These are phyloP conservation scores for Alcis repandata DNA, from an alignment of 2,888 invertebrate species.

Conservation along the genomic window DNA sequence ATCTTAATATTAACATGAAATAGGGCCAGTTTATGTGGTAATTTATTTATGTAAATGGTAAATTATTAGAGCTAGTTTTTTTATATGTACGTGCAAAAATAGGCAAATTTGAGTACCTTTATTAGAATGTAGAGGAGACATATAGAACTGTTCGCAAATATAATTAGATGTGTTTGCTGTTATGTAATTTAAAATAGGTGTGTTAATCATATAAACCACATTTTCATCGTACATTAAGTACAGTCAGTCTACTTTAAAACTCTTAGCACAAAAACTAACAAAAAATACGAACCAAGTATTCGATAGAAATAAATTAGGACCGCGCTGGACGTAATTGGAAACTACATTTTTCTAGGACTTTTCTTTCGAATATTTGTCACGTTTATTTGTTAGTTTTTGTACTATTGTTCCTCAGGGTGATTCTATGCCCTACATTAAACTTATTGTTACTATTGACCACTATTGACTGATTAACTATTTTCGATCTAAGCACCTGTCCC, in stretches of 20 bases:
- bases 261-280: background rate
- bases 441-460: constrained; percentile 5
- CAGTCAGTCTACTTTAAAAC: background rate
- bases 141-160: background rate
- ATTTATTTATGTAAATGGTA: too few relatives aligned
- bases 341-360: too few relatives aligned
- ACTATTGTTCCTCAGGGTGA: too few relatives aligned
- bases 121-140: constrained; percentile 18
- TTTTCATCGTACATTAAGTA: background rate
- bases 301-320: too few relatives aligned
- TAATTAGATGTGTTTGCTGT: background rate
- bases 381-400: too few relatives aligned
- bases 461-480: constrained; percentile 30
- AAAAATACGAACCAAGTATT: too few relatives aligned
- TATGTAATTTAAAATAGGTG: background rate
- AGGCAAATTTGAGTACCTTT: constrained; percentile 23
- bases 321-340: too few relatives aligned
- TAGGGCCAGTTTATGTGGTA: constrained; percentile 23
- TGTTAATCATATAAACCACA: background rate
- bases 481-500: constrained; percentile 20
- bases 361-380: too few relatives aligned
- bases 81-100: background rate
- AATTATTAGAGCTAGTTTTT: constrained; percentile 1
- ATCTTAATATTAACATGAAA: constrained; percentile 18
- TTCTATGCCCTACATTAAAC: background rate